Evolutionary conservation across 2,888 invertebrate species (phyloP).

Genomic region (Orthonevra nobilis): DNA sequence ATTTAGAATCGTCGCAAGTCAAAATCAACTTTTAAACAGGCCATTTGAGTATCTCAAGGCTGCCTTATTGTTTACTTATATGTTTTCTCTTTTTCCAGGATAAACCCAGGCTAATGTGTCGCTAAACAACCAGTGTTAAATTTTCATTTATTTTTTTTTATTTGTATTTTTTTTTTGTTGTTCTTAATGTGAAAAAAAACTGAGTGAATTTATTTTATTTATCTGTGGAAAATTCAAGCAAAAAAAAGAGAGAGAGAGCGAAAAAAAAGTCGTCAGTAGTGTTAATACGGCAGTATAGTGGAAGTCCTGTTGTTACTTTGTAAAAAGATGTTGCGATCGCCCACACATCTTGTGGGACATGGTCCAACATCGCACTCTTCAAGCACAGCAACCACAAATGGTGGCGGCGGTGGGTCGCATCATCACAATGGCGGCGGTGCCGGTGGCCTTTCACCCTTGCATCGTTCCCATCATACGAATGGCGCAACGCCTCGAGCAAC

Average conservation of each 20-base stretch:
- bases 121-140: slow-evolving; percentile 13
- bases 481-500: slow-evolving; percentile 43
- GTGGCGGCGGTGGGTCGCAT: slow-evolving; percentile 49
- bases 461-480: slow-evolving; percentile 65
- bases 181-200: slow-evolving; percentile 8
- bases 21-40: slow-evolving; percentile 43
- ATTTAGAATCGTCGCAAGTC: slow-evolving; percentile 26
- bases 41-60: slow-evolving; percentile 4
- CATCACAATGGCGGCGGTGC: slow-evolving; percentile 36
- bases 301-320: slow-evolving; percentile 72
- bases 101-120: slow-evolving; percentile 56
- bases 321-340: slow-evolving; percentile 81
- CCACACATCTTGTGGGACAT: slow-evolving; percentile 80
- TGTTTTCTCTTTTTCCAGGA: slow-evolving; percentile 63
- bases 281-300: slow-evolving; percentile 70
- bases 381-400: slow-evolving; percentile 33
- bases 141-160: slow-evolving; percentile 2
- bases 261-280: not conserved
- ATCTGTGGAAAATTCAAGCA: not conserved
- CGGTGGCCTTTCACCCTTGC: slow-evolving; percentile 44
- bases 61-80: slow-evolving; percentile 11
- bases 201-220: too few relatives aligned
- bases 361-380: slow-evolving; percentile 75
- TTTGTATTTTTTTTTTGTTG: slow-evolving; percentile 9
- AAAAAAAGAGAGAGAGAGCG: not conserved